Conservation (phyloP, 2,888 invertebrate species). For the Callyntrura guangdongensis region DNA sequence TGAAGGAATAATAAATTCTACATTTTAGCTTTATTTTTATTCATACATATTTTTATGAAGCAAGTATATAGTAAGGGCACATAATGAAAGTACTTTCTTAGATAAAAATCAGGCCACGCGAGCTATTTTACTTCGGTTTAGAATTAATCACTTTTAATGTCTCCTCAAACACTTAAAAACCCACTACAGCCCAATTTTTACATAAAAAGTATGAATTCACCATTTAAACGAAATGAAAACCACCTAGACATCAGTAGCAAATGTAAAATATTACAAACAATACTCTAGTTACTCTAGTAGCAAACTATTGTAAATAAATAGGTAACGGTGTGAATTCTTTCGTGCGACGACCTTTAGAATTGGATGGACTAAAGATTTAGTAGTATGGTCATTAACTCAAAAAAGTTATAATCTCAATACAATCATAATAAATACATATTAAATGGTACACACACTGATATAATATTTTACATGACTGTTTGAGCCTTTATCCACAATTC, state of each 20-base stretch:
- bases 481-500: constrained; percentile 23
- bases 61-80: constrained; percentile 48
- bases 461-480: constrained; percentile 12
- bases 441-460: constrained; percentile 23
- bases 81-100: constrained; percentile 51
- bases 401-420: constrained; percentile 33
- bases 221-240: not conserved
- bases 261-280: not conserved
- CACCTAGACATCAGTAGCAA: not conserved
- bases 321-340: too few species aligned
- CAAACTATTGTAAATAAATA: too few species aligned
- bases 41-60: constrained; percentile 34
- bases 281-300: not conserved
- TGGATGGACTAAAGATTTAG: not conserved
- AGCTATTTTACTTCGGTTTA: constrained; percentile 18
- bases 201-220: not conserved
- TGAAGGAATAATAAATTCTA: constrained; percentile 44
- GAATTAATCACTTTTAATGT: not conserved
- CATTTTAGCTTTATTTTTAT: not conserved
- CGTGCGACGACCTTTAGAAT: too few species aligned
- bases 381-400: not conserved
- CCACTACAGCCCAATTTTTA: constrained; percentile 22
- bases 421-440: constrained; percentile 11
- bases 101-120: constrained; percentile 54
- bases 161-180: not conserved